Evolutionary conservation across 2,888 invertebrate genomes (phyloP).

Genomic region (Chrysolina haemoptera): DNA sequence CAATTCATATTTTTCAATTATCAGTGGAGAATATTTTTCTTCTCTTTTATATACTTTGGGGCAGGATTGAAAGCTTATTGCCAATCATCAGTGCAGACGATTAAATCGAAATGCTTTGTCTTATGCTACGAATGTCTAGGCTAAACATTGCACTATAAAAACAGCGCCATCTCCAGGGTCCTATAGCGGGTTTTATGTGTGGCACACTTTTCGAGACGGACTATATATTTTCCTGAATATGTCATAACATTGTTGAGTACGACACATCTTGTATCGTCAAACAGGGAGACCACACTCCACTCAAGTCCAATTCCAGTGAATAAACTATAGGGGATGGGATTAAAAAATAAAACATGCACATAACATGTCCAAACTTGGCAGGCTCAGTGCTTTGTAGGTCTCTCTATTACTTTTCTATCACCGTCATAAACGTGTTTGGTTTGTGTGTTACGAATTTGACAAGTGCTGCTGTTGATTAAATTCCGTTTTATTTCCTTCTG

Average conservation of each 20-base stretch:
- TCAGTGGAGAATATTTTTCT: too few relatives aligned
- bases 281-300: slow-evolving; percentile 12
- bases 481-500: slow-evolving; percentile 51
- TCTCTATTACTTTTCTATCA: slow-evolving; percentile 57
- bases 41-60: too few relatives aligned
- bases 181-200: too few relatives aligned
- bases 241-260: slow-evolving; percentile 1
- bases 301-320: background rate
- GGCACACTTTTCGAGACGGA: too few relatives aligned
- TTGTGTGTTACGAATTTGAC: slow-evolving; percentile 58
- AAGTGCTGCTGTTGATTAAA: slow-evolving; percentile 58
- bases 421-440: slow-evolving; percentile 54
- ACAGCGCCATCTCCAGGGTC: too few relatives aligned
- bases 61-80: too few relatives aligned
- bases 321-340: slow-evolving; percentile 54
- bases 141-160: too few relatives aligned
- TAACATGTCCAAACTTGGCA: slow-evolving; percentile 33
- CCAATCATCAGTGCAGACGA: too few relatives aligned
- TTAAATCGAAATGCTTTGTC: too few relatives aligned
- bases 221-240: background rate
- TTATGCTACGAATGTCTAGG: too few relatives aligned
- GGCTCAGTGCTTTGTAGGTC: slow-evolving; percentile 41
- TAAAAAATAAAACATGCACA: slow-evolving; percentile 55
- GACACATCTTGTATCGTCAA: background rate
- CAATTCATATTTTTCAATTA: too few relatives aligned